A percentile compares a stretch with the other conserved stretches of the same genome.
Conservation (phyloP, 2,888 invertebrate species). For the Andrena bicolor region DNA sequence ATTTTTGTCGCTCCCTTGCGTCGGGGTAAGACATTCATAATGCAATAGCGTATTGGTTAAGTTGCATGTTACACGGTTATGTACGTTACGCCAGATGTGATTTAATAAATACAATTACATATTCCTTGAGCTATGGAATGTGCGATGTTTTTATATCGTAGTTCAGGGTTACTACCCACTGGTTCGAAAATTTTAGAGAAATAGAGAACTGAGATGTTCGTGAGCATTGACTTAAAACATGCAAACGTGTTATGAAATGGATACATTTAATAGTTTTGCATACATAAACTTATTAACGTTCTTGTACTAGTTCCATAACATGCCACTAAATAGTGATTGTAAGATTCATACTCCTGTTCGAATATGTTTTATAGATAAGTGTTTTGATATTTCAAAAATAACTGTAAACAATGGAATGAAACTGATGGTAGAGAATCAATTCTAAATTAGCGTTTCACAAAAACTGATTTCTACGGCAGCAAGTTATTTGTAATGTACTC, state of each 20-base stretch:
- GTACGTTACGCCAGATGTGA: slow-evolving; percentile 12
- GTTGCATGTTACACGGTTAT: slow-evolving; percentile 32
- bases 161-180: too few relatives aligned
- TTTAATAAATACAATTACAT: slow-evolving; percentile 21
- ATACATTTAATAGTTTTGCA: too few relatives aligned
- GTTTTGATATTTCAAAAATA: not conserved
- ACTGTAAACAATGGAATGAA: not conserved
- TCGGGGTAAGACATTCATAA: not conserved
- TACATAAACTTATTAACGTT: too few relatives aligned
- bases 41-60: not conserved
- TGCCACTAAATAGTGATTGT: too few relatives aligned
- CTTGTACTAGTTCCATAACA: too few relatives aligned
- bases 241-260: too few relatives aligned
- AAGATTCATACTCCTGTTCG: not conserved
- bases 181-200: too few relatives aligned
- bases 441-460: too few relatives aligned
- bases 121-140: slow-evolving; percentile 14
- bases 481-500: not conserved
- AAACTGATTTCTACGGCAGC: not conserved
- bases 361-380: not conserved
- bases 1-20: not conserved
- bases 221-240: too few relatives aligned
- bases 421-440: not conserved
- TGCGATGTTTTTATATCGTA: not conserved
- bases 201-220: too few relatives aligned